Evolutionary conservation across 2,113 vertebrate genomes (phyloP).

Genomic region (Dryoscopus gambensis): DNA sequence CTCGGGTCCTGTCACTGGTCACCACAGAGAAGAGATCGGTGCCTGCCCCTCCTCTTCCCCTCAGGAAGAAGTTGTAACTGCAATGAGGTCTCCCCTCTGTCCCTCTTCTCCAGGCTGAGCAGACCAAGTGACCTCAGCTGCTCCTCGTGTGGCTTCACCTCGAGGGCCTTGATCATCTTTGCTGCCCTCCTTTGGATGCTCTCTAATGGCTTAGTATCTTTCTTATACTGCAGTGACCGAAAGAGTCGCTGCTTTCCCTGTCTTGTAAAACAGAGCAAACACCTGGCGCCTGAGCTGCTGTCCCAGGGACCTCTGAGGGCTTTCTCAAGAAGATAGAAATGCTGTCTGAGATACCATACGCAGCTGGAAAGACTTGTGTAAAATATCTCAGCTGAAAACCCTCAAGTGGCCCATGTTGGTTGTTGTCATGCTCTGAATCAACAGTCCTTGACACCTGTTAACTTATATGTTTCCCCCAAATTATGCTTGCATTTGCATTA

Average conservation of each 20-base stretch:
- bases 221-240: neutral
- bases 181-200: neutral
- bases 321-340: neutral
- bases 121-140: neutral
- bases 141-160: rapidly evolving
- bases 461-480: neutral
- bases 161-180: too few species aligned
- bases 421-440: neutral
- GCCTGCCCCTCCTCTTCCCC: neutral
- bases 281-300: neutral
- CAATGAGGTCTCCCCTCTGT: rapidly evolving
- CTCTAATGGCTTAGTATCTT: neutral
- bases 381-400: neutral
- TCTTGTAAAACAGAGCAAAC: neutral
- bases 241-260: rapidly evolving
- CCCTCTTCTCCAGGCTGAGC: neutral
- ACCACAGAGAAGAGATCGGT: neutral
- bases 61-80: neutral
- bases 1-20: neutral
- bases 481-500: neutral
- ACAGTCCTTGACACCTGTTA: neutral
- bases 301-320: neutral
- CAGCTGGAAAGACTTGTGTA: neutral
- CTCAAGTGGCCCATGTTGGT: neutral
- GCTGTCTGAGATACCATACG: neutral